Base-by-base conservation (phyloP, 1,140 invertebrate genomes). In the Drosophila kohkoa region DNA sequence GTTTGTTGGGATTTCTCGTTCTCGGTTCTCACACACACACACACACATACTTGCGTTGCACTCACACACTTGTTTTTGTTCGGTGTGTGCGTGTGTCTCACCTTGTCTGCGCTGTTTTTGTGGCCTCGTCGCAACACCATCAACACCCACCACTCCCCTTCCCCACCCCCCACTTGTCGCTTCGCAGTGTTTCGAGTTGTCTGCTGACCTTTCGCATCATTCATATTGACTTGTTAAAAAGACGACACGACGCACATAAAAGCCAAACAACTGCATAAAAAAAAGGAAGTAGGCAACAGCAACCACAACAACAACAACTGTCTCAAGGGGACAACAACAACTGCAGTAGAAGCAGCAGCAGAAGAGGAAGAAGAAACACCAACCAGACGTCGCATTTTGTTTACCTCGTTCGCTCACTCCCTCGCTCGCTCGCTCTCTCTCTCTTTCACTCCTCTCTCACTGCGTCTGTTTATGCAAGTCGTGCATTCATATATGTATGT, bases 211-310 rank as follows among this genome's bases (percentile, higher is more conserved):
- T 88, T 88, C 73, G 67, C 77, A 67, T 86, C 81, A 81, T 82
- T 80, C 81, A 79, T 79, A 85, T 88, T 89, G 85, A 89, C 81
- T 88, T 71, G 64, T 85, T 89, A 85, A 88, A 82, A 88, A 79
- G 62, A 66, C 68, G 60, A 41, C 48, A 35, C 52, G 25, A 48
- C 57, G 79, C 69, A 79, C 66, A 80, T 48, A 64, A 77, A 77
- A 38, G 74, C 55, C 45, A 67, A 63, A 59, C 68, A 75, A 63
- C 57, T 64, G 67, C 30, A 57, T 32, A 57, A 64, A 58, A 74
- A n/a, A 79, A 75, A 78, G 66, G 86, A 81, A 78, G 75, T 75
- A 64, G 70, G 77, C 64, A 75, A 78, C 43, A 63, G n/a, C 32
- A 67, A 5, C 54, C 35, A 38, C 32, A 64, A 48, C 52, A 41